Evolutionary conservation across 2,888 invertebrate genomes (phyloP).

Genomic region (Saturnia japonica): DNA sequence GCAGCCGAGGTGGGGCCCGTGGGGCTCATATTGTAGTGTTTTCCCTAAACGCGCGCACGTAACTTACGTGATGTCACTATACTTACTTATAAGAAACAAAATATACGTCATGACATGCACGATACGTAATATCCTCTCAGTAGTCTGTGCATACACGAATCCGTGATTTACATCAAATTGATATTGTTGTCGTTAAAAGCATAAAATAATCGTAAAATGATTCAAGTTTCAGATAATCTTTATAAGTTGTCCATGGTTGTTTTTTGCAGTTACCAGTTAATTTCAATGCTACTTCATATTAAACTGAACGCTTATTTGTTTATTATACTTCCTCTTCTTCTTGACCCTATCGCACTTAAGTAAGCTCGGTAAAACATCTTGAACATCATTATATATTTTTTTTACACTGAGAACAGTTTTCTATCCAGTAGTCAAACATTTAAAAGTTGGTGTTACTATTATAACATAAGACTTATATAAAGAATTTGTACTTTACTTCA

Average conservation of each 20-base stretch:
- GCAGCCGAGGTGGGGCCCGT: conserved; percentile 68
- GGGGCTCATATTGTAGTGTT: conserved; percentile 62
- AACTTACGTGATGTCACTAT: conserved; percentile 27
- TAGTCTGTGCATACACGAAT: conserved; percentile 5
- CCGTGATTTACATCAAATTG: neutral
- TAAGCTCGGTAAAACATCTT: too few relatives aligned
- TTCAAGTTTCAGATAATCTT: neutral
- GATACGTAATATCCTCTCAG: too few relatives aligned
- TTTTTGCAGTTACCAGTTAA: neutral
- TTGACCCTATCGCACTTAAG: too few relatives aligned
- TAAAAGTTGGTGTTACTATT: too few relatives aligned
- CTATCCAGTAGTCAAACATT: too few relatives aligned
- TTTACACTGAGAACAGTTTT: too few relatives aligned
- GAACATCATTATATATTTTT: too few relatives aligned
- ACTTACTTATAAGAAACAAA: neutral
- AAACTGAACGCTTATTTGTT: too few relatives aligned
- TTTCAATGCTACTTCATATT: neutral
- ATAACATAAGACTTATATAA: too few relatives aligned
- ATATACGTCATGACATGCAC: neutral
- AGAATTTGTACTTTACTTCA: too few relatives aligned
- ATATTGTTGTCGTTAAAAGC: neutral
- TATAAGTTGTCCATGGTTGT: neutral
- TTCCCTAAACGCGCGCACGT: conserved; percentile 50
- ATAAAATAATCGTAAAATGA: neutral
- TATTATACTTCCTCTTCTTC: too few relatives aligned